These are phyloP conservation scores for Drosophila atripex DNA, from an alignment of 2,888 invertebrate genomes.

Conservation along the genomic window DNA sequence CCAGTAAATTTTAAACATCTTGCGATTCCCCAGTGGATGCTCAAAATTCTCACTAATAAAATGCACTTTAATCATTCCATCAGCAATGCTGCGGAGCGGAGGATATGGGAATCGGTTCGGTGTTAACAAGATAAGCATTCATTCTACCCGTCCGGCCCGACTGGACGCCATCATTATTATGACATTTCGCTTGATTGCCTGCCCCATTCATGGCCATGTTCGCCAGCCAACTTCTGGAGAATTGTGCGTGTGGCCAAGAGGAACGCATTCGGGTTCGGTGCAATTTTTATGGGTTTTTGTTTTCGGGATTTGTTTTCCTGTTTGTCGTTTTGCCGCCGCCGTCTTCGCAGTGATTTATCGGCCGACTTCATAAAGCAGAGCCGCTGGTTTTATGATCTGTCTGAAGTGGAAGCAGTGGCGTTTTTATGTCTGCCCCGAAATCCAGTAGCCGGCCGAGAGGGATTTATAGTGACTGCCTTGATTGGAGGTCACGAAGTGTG, in stretches of 20 bases:
- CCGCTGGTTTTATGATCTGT: slow-evolving; percentile 64
- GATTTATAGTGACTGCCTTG: slow-evolving; percentile 2
- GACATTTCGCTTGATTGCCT: slow-evolving; percentile 77
- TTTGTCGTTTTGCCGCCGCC: slow-evolving; percentile 31
- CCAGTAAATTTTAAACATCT: neutral
- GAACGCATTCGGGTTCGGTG: slow-evolving; percentile 53
- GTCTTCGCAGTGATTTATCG: slow-evolving; percentile 66
- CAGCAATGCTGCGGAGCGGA: slow-evolving; percentile 19
- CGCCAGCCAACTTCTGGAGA: slow-evolving; percentile 60
- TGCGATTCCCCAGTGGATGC: slow-evolving; percentile 8
- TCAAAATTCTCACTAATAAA: slow-evolving; percentile 61
- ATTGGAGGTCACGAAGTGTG: slow-evolving; percentile 10
- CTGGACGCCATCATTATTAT: slow-evolving; percentile 81
- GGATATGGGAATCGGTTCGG: slow-evolving; percentile 44
- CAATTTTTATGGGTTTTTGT: slow-evolving; percentile 65
- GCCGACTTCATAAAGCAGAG: slow-evolving; percentile 53
- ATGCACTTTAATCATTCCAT: slow-evolving; percentile 68
- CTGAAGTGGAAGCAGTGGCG: slow-evolving; percentile 10
- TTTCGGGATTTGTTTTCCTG: slow-evolving; percentile 34
- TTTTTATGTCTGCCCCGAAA: slow-evolving; percentile 28
- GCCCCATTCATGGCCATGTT: slow-evolving; percentile 54
- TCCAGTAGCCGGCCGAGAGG: slow-evolving; percentile 52
- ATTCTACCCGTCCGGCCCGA: slow-evolving; percentile 55
- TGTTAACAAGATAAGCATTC: slow-evolving; percentile 75
- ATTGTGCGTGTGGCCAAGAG: slow-evolving; percentile 75